Conservation (phyloP, 2,797 vertebrate species). For the Spea hammondii region DNA sequence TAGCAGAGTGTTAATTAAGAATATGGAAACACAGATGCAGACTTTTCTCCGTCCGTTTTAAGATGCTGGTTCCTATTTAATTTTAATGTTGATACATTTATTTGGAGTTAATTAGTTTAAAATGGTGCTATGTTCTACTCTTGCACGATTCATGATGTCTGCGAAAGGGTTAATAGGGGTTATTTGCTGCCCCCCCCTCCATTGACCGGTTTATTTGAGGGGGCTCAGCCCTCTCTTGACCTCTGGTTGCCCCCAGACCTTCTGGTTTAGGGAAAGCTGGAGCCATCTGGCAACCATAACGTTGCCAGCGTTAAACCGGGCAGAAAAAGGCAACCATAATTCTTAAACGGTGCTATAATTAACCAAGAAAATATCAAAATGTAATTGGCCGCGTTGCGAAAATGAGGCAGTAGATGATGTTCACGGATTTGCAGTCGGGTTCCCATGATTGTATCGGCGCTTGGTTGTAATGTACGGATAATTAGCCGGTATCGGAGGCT, state of each 20-base stretch:
- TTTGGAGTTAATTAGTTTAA: no score
- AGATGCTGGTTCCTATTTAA: no score
- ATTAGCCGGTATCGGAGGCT: no score
- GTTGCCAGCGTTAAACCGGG: background rate
- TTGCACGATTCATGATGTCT: background rate
- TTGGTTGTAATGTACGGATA: no score
- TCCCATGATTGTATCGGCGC: no score
- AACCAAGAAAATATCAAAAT: no score
- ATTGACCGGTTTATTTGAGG: background rate
- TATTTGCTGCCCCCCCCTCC: background rate
- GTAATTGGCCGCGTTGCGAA: no score
- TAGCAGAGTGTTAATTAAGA: slow-evolving; percentile 42
- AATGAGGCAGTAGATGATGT: no score
- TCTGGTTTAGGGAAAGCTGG: background rate
- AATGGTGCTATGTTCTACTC: background rate
- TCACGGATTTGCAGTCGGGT: no score
- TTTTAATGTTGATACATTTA: no score
- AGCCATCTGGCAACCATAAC: background rate
- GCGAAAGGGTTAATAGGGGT: background rate
- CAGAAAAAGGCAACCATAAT: background rate
- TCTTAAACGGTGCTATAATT: background rate
- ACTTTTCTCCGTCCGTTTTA: background rate
- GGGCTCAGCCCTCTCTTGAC: background rate
- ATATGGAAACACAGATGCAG: slow-evolving; percentile 4
- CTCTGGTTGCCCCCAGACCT: background rate